Base-by-base conservation (phyloP, 2,888 invertebrate genomes). In the Caenorhabditis wallacei region DNA sequence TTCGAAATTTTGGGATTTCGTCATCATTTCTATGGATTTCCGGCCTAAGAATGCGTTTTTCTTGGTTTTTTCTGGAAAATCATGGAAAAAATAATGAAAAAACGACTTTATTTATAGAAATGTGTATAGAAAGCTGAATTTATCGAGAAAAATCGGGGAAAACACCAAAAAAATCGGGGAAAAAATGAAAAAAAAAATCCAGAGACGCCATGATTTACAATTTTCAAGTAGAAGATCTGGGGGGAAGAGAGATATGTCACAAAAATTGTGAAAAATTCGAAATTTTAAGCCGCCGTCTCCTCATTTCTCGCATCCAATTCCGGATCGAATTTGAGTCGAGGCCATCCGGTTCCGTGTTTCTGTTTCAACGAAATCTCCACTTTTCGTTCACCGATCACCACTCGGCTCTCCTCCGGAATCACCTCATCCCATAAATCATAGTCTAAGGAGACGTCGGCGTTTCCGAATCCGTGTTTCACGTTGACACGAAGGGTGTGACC, bases 401-500 rank as follows among this genome's bases (percentile, higher is more conserved):
- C 89, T 11, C 57, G 59, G 54, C 89, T 89, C 51, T 89, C 88
- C 13, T 86, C 87, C 5, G 88, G 84, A 30, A 84, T 66, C n/a
- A 91, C 86, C 51, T 88, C 85, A 30, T 91, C 91, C 81, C 88
- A 91, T n/a, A 91, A 82, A 66, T 91, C 90, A 59, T 89, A 90
- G 20, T 81, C 68, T n/a, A 88, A 22, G 18, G 61, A 54, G 2
- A 69, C 54, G 1, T 61, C 57, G 0, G 88, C 87, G 70, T 89
- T 80, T 48, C 91, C 92, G 70, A 89, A 91, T 24, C 88, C 89
- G 74, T 90, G 89, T 22, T 85, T 84, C 40, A 92, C 24, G 8
- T 56, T 51, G 7, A 85, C 88, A 16, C 85, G 66, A 18, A 89
- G 88, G 3, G 79, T 94, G 57, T 98, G 95, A 16, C 96, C 96